These are phyloP conservation scores for Dryoscopus gambensis DNA, from an alignment of 2,113 vertebrate species.

Conservation along the genomic window DNA sequence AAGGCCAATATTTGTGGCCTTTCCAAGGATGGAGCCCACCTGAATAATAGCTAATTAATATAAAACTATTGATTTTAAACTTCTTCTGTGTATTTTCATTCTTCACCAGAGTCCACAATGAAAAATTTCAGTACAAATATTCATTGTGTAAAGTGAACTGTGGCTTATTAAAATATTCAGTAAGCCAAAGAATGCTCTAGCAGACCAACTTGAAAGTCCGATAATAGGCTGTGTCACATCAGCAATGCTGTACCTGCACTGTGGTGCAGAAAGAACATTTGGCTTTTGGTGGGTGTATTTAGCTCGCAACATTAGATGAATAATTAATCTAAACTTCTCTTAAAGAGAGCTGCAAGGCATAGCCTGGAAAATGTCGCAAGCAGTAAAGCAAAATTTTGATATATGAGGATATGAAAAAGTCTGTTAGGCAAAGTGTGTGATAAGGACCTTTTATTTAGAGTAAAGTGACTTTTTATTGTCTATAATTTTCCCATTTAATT, in stretches of 20 bases:
- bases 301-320: not conserved
- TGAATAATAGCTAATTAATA: not conserved
- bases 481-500: slow-evolving; percentile 5
- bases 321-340: not conserved
- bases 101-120: not conserved
- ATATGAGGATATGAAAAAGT: not conserved
- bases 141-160: not conserved
- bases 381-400: slow-evolving; percentile 5
- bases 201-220: not conserved
- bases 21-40: not conserved
- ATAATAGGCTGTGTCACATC: not conserved
- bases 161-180: not conserved
- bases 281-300: not conserved
- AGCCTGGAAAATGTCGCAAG: not conserved
- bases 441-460: slow-evolving; percentile 32
- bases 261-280: not conserved
- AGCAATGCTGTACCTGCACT: not conserved
- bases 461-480: slow-evolving; percentile 16
- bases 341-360: not conserved
- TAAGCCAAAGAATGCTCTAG: not conserved
- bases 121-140: not conserved
- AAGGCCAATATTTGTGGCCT: not conserved
- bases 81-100: not conserved
- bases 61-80: not conserved
- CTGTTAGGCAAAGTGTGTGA: not conserved